Evolutionary conservation across 1,140 invertebrate species (phyloP).

Genomic region (Brachionus asplanchnoidis): DNA sequence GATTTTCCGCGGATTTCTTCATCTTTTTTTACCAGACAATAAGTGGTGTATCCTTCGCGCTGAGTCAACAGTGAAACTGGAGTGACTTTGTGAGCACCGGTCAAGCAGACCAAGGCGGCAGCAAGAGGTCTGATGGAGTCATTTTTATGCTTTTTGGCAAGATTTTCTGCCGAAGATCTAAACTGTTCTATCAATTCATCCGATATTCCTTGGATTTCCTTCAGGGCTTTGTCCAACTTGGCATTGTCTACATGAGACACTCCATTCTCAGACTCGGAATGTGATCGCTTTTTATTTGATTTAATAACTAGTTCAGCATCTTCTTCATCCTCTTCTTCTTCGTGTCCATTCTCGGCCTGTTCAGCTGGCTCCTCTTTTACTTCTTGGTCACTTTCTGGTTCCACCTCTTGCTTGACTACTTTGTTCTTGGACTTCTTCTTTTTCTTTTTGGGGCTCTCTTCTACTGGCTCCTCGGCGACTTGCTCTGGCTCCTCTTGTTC

Average conservation of each 20-base stretch:
- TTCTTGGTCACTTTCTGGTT: background rate
- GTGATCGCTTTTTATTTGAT: background rate
- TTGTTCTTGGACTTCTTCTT: conserved; percentile 8
- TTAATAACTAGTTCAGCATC: conserved; percentile 18
- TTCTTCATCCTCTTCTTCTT: conserved; percentile 23
- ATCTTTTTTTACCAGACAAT: conserved; percentile 7
- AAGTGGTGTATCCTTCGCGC: conserved; percentile 36
- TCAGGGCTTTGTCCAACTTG: background rate
- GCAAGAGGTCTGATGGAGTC: background rate
- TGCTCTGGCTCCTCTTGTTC: background rate
- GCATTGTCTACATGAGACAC: background rate
- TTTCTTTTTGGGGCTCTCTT: conserved; percentile 17
- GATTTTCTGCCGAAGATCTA: background rate
- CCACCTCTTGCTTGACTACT: background rate
- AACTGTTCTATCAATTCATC: conserved; percentile 28
- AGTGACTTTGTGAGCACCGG: conserved; percentile 16
- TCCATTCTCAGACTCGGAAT: conserved; percentile 12
- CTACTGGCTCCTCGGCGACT: background rate
- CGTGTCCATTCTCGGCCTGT: background rate
- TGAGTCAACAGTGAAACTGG: background rate
- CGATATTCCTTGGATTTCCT: background rate
- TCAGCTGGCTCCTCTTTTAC: background rate
- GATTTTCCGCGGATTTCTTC: conserved; percentile 40
- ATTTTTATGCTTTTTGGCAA: background rate
- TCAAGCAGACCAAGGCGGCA: background rate